Percentiles rank a stretch among this genome's conserved stretches.
phyloP scores from a whole-genome alignment of 2,888 invertebrate genomes.

The Bedellia somnulentella region DNA sequence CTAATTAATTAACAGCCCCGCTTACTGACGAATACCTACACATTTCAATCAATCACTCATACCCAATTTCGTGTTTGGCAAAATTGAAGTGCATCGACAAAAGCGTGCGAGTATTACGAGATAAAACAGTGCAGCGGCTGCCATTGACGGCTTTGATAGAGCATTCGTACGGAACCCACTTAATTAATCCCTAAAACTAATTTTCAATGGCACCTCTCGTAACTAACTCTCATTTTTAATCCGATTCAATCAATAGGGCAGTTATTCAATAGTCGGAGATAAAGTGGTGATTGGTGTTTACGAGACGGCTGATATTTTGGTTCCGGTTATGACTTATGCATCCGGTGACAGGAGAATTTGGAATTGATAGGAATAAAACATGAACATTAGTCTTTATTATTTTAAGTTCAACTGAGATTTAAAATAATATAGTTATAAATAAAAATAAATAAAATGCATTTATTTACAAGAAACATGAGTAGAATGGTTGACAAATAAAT shows the following conservation, averaged over 20 bases:
- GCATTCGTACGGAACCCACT: conserved; percentile 24
- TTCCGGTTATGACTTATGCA: too few species aligned
- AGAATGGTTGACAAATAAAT: too few species aligned
- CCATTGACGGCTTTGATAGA: conserved; percentile 42
- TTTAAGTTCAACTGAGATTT: too few species aligned
- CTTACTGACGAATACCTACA: too few species aligned
- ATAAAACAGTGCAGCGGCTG: conserved; percentile 46
- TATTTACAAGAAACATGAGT: too few species aligned
- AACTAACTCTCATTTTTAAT: conserved; percentile 18
- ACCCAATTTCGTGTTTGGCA: conserved; percentile 48
- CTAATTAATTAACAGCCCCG: too few species aligned
- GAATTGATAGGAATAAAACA: too few species aligned
- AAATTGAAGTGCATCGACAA: conserved; percentile 47
- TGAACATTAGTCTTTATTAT: too few species aligned
- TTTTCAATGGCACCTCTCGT: conserved; percentile 35
- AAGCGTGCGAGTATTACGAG: conserved; percentile 26
- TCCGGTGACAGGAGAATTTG: too few species aligned
- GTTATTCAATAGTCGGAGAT: conserved; percentile 23
- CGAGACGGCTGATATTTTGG: too few species aligned
- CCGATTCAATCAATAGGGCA: conserved; percentile 26
- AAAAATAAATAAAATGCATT: too few species aligned
- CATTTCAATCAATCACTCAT: conserved; percentile 50
- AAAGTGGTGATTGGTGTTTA: conserved; percentile 16
- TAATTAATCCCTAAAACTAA: conserved; percentile 51
- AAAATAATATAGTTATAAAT: too few species aligned